phyloP scores from a whole-genome alignment of 2,888 invertebrate species.

The Ischnus inquisitorius region DNA sequence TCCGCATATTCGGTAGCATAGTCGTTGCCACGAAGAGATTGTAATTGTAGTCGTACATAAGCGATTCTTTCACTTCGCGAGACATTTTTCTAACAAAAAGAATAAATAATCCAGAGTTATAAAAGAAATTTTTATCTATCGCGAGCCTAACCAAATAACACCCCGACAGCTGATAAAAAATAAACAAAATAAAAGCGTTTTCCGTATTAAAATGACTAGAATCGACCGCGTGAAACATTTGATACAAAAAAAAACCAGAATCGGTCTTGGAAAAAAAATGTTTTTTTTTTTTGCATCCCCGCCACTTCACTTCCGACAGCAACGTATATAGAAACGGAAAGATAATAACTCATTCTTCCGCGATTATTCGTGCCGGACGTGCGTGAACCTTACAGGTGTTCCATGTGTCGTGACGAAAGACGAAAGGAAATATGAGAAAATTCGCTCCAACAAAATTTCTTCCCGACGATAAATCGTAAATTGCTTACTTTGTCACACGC shows the following conservation, averaged over 20 bases:
- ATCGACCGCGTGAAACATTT: too few relatives aligned
- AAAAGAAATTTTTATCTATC: conserved; percentile 20
- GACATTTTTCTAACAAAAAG: conserved; percentile 65
- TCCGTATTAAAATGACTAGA: neutral
- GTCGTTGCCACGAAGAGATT: conserved; percentile 86
- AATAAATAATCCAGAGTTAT: neutral
- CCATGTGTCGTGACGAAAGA: conserved; percentile 3
- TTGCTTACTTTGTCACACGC: conserved; percentile 6
- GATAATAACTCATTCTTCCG: conserved; percentile 7
- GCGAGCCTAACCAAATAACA: neutral
- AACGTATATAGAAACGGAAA: neutral
- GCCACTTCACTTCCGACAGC: neutral
- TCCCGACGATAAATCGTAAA: conserved; percentile 19
- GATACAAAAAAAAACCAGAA: neutral
- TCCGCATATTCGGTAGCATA: conserved; percentile 84
- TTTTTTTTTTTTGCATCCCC: neutral
- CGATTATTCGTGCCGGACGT: conserved; percentile 16
- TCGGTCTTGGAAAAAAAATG: too few relatives aligned
- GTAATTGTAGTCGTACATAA: conserved; percentile 86
- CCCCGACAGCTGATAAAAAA: neutral
- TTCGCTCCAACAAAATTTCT: neutral
- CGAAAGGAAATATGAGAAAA: conserved; percentile 14
- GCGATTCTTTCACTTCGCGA: conserved; percentile 69
- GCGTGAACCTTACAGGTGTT: conserved; percentile 22
- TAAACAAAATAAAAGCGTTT: conserved; percentile 4